phyloP scores from a whole-genome alignment of 2,113 vertebrate species.

The Otocyon megalotis region DNA sequence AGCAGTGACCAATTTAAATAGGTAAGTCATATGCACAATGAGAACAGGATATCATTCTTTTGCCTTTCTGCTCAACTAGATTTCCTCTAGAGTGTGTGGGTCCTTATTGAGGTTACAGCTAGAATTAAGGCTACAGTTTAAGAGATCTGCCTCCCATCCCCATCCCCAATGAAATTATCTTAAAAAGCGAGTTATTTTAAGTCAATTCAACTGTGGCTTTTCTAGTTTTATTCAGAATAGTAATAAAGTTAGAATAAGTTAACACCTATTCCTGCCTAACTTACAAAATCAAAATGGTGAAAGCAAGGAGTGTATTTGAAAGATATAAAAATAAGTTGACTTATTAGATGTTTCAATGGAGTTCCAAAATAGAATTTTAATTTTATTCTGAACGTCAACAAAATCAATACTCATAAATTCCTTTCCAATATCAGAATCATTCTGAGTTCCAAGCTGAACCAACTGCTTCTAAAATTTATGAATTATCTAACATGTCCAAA shows the following conservation, averaged over 20 bases:
- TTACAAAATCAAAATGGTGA: conserved; percentile 58
- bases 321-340: neutral
- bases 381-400: conserved; percentile 59
- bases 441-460: conserved; percentile 49
- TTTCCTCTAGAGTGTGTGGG: neutral
- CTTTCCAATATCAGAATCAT: neutral
- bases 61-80: neutral
- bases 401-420: conserved; percentile 36
- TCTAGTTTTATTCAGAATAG: conserved; percentile 66
- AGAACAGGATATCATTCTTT: neutral
- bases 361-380: neutral
- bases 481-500: conserved; percentile 47
- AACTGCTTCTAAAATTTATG: conserved; percentile 56
- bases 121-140: conserved; percentile 48
- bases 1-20: neutral
- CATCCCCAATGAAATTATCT: conserved; percentile 8
- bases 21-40: neutral
- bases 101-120: neutral
- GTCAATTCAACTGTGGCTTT: conserved; percentile 36
- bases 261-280: conserved; percentile 18
- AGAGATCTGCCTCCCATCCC: neutral
- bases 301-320: conserved; percentile 25
- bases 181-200: neutral
- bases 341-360: neutral
- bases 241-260: conserved; percentile 57